Evolutionary conservation across 2,797 vertebrate genomes (phyloP).

Genomic region (Platalea minor): DNA sequence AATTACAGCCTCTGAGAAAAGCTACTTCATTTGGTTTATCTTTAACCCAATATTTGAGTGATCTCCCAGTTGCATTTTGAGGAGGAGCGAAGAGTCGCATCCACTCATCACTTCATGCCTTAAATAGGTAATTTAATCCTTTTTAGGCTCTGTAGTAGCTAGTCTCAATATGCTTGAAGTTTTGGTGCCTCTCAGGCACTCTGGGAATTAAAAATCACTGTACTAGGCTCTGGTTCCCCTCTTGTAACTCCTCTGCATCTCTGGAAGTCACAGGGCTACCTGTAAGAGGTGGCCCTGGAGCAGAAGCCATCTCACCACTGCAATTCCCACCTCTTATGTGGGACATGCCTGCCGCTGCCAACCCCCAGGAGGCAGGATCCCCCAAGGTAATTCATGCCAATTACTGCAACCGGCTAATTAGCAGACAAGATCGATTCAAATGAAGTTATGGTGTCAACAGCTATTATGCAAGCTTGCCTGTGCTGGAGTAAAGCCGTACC

Average conservation of each 20-base stretch:
- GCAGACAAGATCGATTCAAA: conserved; percentile 52
- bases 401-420: conserved; percentile 64
- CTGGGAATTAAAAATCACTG: not conserved
- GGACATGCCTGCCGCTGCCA: not conserved
- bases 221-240: not conserved
- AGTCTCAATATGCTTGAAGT: not conserved
- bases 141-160: not conserved
- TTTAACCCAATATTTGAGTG: not conserved
- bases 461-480: not conserved
- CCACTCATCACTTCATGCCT: not conserved
- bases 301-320: not conserved
- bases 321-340: not conserved
- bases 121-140: not conserved
- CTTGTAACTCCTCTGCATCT: not conserved
- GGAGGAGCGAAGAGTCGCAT: not conserved
- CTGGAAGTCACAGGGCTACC: not conserved
- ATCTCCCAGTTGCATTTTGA: not conserved
- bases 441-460: conserved; percentile 44
- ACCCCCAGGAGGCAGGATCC: not conserved
- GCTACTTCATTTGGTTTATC: not conserved
- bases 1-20: not conserved
- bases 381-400: conserved; percentile 27
- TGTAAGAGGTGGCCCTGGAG: not conserved
- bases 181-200: not conserved
- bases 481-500: not conserved